Evolutionary conservation across 2,113 vertebrate species (phyloP).

Genomic region (Gnathonemus longibarbis): DNA sequence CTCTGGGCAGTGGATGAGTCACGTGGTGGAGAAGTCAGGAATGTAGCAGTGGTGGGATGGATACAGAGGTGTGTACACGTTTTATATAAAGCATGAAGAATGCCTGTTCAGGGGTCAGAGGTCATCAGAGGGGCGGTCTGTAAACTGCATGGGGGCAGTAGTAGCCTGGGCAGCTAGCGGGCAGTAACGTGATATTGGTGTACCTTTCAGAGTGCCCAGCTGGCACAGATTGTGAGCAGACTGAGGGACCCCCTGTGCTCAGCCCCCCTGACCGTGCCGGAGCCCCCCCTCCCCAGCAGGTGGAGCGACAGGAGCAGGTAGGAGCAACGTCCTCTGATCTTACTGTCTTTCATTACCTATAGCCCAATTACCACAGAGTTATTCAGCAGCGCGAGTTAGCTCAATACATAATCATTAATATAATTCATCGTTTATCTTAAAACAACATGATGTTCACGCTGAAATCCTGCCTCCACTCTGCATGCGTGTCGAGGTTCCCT

Average conservation of each 20-base stretch:
- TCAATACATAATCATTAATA: not conserved
- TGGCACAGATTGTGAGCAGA: conserved; percentile 85
- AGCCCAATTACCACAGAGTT: not conserved
- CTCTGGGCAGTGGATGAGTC: not conserved
- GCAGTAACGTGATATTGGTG: not conserved
- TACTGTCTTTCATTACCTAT: not conserved
- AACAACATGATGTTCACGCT: not conserved
- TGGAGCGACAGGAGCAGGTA: conserved; percentile 70
- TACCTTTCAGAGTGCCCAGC: conserved; percentile 76
- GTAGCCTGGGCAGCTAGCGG: not conserved
- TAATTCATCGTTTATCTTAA: not conserved
- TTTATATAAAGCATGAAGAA: not conserved
- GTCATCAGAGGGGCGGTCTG: not conserved
- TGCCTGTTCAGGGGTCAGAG: not conserved
- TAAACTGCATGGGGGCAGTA: not conserved
- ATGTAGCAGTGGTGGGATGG: not conserved
- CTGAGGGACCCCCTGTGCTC: conserved; percentile 74
- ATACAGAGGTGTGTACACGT: not conserved
- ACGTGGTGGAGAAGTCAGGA: not conserved
- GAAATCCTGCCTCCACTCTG: not conserved
- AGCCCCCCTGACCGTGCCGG: conserved; percentile 64
- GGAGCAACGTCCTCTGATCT: conserved; percentile 2
- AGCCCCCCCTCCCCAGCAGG: conserved; percentile 58
- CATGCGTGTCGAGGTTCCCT: not conserved
- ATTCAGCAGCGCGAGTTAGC: not conserved